Conservation (phyloP, 1,140 invertebrate genomes). For the Leptonema lineaticorne region DNA sequence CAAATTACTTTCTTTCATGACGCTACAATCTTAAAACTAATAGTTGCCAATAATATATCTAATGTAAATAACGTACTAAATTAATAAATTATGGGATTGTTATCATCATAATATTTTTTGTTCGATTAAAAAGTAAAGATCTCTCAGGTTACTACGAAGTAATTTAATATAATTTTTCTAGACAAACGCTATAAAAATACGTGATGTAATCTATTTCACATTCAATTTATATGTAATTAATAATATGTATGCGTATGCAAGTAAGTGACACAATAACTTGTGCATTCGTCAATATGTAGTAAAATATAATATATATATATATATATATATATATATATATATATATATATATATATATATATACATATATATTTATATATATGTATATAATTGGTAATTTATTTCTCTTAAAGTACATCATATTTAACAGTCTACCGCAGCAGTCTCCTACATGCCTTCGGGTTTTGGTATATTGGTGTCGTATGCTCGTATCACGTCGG, state of each 20-base stretch:
- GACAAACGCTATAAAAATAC: background rate
- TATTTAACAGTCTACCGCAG: constrained; percentile 39
- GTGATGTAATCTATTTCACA: constrained; percentile 7
- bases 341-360: no score
- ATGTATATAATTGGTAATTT: no score
- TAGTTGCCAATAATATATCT: no score
- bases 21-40: background rate
- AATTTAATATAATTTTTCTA: no score
- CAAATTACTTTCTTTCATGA: constrained; percentile 2
- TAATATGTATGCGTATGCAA: background rate
- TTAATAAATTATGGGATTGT: no score
- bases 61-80: no score
- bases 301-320: no score
- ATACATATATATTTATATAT: no score
- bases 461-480: constrained; percentile 86
- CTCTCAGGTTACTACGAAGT: no score
- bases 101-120: no score
- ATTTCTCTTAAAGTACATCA: constrained; percentile 3
- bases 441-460: constrained; percentile 63
- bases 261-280: constrained; percentile 24
- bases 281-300: constrained; percentile 38
- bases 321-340: constrained; percentile 2
- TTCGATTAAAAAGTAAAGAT: no score
- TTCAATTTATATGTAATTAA: background rate
- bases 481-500: constrained; percentile 89